Percentiles rank a stretch among this genome's conserved stretches.
These are phyloP conservation scores for Siphlonurus alternatus DNA, from an alignment of 2,888 invertebrate species.

Conservation along the genomic window DNA sequence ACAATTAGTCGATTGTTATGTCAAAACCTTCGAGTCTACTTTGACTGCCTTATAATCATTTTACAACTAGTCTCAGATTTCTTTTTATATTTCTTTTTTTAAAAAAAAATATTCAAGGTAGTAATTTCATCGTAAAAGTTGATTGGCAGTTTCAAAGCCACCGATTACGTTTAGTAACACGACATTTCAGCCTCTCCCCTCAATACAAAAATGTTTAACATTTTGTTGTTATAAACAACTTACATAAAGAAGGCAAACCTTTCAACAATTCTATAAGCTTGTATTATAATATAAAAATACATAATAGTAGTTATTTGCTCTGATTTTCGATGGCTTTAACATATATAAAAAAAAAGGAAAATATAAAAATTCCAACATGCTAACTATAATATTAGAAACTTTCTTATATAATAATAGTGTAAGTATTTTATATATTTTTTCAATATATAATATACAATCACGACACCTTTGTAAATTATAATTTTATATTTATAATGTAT, in stretches of 20 bases:
- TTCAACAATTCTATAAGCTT: neutral
- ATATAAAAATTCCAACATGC: neutral
- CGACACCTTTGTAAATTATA: neutral
- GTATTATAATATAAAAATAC: neutral
- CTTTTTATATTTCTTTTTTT: neutral
- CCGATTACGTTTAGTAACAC: neutral
- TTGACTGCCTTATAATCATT: neutral
- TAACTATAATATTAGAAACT: neutral
- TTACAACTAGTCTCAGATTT: neutral
- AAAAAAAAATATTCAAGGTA: neutral
- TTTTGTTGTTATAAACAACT: neutral
- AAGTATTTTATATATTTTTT: too few relatives aligned
- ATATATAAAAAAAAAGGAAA: neutral
- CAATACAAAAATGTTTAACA: neutral
- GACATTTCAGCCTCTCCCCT: neutral
- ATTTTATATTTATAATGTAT: neutral
- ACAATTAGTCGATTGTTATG: conserved; percentile 2
- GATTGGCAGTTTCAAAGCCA: neutral
- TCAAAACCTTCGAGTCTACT: neutral
- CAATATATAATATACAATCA: neutral
- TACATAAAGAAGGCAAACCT: neutral
- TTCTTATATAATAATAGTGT: neutral
- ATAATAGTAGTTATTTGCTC: neutral
- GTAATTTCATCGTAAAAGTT: conserved; percentile 1
- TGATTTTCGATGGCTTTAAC: neutral